These are phyloP conservation scores for Aplysina aerophoba DNA, from an alignment of 37 sponge, comb jelly and placozoan genomes.

Conservation along the genomic window DNA sequence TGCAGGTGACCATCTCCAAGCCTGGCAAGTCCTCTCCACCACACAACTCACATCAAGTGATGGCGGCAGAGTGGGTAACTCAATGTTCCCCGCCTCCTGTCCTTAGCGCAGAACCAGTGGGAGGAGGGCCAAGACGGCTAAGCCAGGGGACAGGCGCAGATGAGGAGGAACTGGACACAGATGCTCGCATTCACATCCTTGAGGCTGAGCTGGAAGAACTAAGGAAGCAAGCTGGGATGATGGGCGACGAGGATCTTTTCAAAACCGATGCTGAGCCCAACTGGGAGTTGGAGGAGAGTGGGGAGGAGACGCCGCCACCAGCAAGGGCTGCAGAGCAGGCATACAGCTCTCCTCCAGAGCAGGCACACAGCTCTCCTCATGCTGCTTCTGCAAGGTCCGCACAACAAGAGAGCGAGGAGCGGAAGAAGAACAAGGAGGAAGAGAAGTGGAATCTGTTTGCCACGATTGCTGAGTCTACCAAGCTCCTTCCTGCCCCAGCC, in stretches of 20 bases:
- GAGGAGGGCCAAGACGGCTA: too few relatives aligned
- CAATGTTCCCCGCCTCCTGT: too few relatives aligned
- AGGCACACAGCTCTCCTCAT: neutral
- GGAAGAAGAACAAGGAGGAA: neutral
- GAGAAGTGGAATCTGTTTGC: neutral
- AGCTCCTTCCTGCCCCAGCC: neutral
- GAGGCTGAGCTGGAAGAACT: neutral
- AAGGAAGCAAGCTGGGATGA: neutral
- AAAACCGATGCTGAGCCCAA: neutral
- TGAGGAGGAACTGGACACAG: neutral
- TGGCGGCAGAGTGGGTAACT: too few relatives aligned
- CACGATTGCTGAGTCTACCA: slow-evolving; percentile 10
- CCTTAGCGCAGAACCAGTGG: too few relatives aligned
- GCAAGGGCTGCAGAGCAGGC: neutral
- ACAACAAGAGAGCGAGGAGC: neutral
- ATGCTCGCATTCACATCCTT: neutral
- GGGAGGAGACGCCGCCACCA: neutral
- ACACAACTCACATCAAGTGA: too few relatives aligned
- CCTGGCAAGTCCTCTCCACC: neutral
- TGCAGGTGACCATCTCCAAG: neutral
- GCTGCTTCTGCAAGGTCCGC: neutral
- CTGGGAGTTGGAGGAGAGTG: neutral
- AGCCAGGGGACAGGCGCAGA: slow-evolving; percentile 5
- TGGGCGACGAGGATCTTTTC: neutral
- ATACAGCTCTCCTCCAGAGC: neutral